Base-by-base conservation (phyloP, 2,113 vertebrate species). In the Sterrhoptilus dennistouni region DNA sequence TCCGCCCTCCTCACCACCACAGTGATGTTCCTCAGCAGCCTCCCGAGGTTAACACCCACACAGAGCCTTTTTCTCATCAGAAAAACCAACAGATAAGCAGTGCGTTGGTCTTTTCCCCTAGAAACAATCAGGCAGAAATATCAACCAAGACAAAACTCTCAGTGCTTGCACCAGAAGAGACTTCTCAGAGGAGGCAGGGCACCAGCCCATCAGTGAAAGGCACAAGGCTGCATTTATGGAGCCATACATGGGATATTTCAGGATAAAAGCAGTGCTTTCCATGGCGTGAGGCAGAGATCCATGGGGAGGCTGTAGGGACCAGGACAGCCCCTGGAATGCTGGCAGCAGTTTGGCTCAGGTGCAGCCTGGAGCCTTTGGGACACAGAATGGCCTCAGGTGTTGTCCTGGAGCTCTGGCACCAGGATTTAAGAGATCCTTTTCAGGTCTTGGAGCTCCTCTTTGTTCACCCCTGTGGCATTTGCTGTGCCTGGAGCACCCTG, bases 171-270 rank as follows among this genome's bases (percentile, higher is more conserved):
- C 0, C 3, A 35, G 14, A 16, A 75, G 60, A 60, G 47, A 33
- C 5, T 65, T 64, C 78, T 47, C 29, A 59, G 66, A 18, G 35
- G 1, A 28, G 57, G 74, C 63, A 53, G 52, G 1, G 4, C 87
- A 14, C 8, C 31, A 36, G 36, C 20, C 49, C 5, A 1, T 54
- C 79, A 42, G 56, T 12, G 57, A 22, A 44, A 79, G 21, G 5
- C 23, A 2, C 8, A 2, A 16, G 54, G 22, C 3, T 33, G 1
- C 9, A 6, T 36, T 40, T 21, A 6, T 36, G 25, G 12, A 57
- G 47, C 18, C 11, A 1, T 7, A 4, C 4, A 1, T 0, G 5
- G n/a, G 42, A 9, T 24, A 44, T 36, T 44, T 53, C 23, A 14
- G 16, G 53, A 4, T 25, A 38, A 25, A 36, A 75, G 21, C 50